Base-by-base conservation (phyloP, 2,797 vertebrate species). In the Pygocentrus nattereri region DNA sequence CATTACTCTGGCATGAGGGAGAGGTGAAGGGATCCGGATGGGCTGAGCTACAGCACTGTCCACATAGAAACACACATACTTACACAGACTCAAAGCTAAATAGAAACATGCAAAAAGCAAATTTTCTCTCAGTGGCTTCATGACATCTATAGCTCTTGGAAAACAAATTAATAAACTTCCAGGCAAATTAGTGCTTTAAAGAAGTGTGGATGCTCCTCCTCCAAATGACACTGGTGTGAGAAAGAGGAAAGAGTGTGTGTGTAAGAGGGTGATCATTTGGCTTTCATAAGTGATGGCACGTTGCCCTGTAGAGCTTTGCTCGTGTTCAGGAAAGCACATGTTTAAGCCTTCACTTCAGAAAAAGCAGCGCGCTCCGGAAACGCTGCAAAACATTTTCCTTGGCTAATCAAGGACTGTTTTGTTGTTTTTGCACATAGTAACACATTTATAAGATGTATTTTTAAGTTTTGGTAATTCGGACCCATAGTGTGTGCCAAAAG, bases 321-420 rank as follows among this genome's bases (percentile, higher is more conserved):
- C n/a, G 73, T 69, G 62, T 65, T 82, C 76, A 86, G 59, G 68
- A 73, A 44, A 67, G 69, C 49, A 73, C 70, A 62, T 27, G 41
- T 62, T 75, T 69, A 68, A 59, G 50, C 18, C 58, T 82, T n/a
- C 21, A n/a, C 44, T 83, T 59, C 21, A 82, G 27, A 56, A 47
- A 67, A 77, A 54, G 18, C 52, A 64, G 49, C 30, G 2, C 31
- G 2, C 30, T 61, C 54, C 3, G 47, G 70, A 77, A 84, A 76
- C 19, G 18, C 41, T 34, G 31, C 58, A 74, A 71, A 82, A 84
- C 72, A 52, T 80, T 80, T 65, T 80, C 61, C 71, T 82, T 78
- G 70, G 65, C 81, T 70, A 58, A 58, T 12, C 50, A 64, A 52
- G 38, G 38, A 16, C 74, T 80, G 74, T 78, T 80, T 67, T 61